These are phyloP conservation scores for Caerostris darwini DNA, from an alignment of 1,140 invertebrate genomes.

Conservation along the genomic window DNA sequence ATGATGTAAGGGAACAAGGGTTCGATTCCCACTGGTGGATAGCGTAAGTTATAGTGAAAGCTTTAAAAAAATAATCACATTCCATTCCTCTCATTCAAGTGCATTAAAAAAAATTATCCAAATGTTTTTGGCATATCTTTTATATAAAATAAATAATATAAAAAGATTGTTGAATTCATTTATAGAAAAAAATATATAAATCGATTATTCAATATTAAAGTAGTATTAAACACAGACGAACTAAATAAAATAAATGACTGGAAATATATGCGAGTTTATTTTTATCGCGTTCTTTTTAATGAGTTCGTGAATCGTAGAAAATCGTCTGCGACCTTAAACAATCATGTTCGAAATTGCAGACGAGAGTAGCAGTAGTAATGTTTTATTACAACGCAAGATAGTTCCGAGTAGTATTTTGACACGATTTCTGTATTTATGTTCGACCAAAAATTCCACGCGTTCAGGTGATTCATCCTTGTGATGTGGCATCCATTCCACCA, in stretches of 20 bases:
- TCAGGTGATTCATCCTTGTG: slow-evolving; percentile 18
- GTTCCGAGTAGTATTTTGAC: neutral
- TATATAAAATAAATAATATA: too few relatives aligned
- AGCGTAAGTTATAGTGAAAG: too few relatives aligned
- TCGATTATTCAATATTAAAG: too few relatives aligned
- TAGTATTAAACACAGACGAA: neutral
- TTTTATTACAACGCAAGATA: neutral
- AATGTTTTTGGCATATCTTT: too few relatives aligned
- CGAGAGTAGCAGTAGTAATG: neutral
- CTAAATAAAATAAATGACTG: neutral
- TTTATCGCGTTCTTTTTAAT: neutral
- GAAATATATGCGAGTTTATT: neutral
- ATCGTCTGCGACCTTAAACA: neutral
- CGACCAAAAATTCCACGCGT: neutral
- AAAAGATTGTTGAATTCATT: too few relatives aligned
- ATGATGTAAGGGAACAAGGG: too few relatives aligned
- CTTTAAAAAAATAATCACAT: too few relatives aligned
- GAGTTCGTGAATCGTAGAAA: neutral
- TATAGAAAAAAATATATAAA: too few relatives aligned
- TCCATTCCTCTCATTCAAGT: too few relatives aligned
- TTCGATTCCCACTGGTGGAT: too few relatives aligned
- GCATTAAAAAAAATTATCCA: too few relatives aligned
- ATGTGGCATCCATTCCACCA: neutral
- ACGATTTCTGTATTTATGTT: neutral
- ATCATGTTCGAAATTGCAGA: neutral